Evolutionary conservation across 2,113 vertebrate species (phyloP).

Genomic region (Sebastes schlegelii): DNA sequence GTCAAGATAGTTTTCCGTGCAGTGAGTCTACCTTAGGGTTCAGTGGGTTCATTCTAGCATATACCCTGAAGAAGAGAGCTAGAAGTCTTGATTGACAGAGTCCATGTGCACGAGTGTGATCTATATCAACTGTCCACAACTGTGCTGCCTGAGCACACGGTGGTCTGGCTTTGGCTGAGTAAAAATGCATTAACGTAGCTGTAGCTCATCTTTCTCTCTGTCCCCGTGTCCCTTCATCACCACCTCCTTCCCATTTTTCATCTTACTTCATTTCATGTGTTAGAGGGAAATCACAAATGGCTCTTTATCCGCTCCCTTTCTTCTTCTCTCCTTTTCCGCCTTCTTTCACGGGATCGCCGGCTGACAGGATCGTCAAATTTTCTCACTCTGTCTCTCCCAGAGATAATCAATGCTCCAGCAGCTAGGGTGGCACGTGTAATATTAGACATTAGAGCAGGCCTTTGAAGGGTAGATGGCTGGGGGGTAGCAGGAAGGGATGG

Average conservation of each 20-base stretch:
- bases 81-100: conserved; percentile 38
- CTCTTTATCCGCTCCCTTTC: conserved; percentile 41
- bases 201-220: conserved; percentile 35
- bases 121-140: conserved; percentile 19
- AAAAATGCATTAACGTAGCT: conserved; percentile 16
- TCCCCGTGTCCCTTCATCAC: conserved; percentile 18
- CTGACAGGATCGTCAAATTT: conserved; percentile 45
- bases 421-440: conserved; percentile 66
- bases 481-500: conserved; percentile 52
- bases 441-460: conserved; percentile 66
- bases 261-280: conserved; percentile 21
- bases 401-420: conserved; percentile 67
- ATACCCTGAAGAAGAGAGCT: background rate
- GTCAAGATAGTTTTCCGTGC: too few species aligned
- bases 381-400: conserved; percentile 39
- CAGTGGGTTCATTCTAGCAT: too few species aligned
- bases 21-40: too few species aligned
- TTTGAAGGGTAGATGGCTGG: conserved; percentile 67
- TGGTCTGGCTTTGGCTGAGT: background rate
- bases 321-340: conserved; percentile 4
- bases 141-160: conserved; percentile 5
- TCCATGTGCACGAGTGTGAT: conserved; percentile 40
- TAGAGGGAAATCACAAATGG: conserved; percentile 11
- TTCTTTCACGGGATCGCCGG: conserved; percentile 14
- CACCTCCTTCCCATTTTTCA: conserved; percentile 2